A percentile compares a stretch with the other conserved stretches of the same genome.
Evolutionary conservation across 2,797 vertebrate species (phyloP).

Genomic region (Muscicapa striata): DNA sequence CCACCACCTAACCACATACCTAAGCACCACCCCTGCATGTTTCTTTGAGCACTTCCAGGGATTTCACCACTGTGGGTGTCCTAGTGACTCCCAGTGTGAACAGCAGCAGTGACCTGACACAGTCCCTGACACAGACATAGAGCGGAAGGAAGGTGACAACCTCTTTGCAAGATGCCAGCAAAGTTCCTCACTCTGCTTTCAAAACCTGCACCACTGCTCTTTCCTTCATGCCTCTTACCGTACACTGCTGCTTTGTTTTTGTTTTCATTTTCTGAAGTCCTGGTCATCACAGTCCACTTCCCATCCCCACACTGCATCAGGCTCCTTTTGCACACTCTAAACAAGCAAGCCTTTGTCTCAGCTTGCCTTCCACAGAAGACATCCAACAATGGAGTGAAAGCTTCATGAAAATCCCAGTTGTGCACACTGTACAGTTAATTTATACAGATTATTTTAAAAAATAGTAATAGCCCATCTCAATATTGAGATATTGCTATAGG

Average conservation of each 20-base stretch:
- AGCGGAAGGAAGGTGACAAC: not conserved
- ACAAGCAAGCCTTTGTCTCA: constrained; percentile 9
- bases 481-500: not conserved
- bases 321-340: not conserved
- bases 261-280: constrained; percentile 19
- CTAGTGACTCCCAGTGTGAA: rapidly evolving
- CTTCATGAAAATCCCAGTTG: not conserved
- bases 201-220: not conserved
- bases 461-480: not conserved
- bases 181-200: not conserved
- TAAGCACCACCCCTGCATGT: not conserved
- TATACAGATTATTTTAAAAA: not conserved
- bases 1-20: no score
- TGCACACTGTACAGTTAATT: not conserved
- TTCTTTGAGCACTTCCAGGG: not conserved
- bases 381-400: not conserved
- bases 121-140: not conserved
- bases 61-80: not conserved
- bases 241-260: not conserved
- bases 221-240: not conserved
- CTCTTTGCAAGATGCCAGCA: not conserved
- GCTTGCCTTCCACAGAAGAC: not conserved
- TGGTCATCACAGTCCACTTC: not conserved
- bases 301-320: not conserved
- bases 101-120: not conserved